Evolutionary conservation across 2,888 invertebrate genomes (phyloP), one percentile per base, ranked within the genome.

Genomic region (Harpalus rubripes): DNA sequence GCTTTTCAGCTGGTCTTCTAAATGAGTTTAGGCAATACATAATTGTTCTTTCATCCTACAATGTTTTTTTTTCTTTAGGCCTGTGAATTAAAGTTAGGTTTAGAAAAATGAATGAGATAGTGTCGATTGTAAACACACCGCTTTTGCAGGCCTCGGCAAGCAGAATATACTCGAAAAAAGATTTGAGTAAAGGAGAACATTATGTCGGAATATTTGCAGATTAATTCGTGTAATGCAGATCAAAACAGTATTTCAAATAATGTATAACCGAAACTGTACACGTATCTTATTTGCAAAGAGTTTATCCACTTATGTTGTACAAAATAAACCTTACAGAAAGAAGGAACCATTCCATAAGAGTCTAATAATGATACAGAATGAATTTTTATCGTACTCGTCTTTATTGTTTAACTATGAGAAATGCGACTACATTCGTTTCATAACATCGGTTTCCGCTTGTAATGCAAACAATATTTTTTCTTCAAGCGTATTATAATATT

Each of bases 191-290:
- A 72, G 94, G 92, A 12, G 93, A 90, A 86, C 92, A 91, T 56
- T 91, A 92, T 5, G 91, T 90, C 0, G 95, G 94, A 84, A 94
- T 93, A 91, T 88, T 96, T 95, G 90, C 94, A 94, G 85, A 94
- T 94, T 63, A 95, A 94, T 87, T 94, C 93, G 63, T 94, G 93
- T 41, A 97, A 91, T 0, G 96, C 95, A 87, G 93, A 92, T 0
- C 96, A 98, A 90, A 96, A 96, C n/a, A 96, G 93, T 96, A 98
- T 96, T 92, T 98, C 98, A 88, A 97, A 98, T 12, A 98, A 89
- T 0, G 96, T 94, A 87, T 97, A 96, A 0, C 97, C 98, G 90
- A 98, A 98, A 89, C 96, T 95, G 90, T 98, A 97, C 0, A 97
- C 95, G 90, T 98, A 98, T 0, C 97, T 91, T 0, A 94, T 92